Percentiles rank a stretch among this genome's conserved stretches.
These are phyloP conservation scores for Diarsia dahlii DNA, from an alignment of 2,888 invertebrate species.

Conservation along the genomic window DNA sequence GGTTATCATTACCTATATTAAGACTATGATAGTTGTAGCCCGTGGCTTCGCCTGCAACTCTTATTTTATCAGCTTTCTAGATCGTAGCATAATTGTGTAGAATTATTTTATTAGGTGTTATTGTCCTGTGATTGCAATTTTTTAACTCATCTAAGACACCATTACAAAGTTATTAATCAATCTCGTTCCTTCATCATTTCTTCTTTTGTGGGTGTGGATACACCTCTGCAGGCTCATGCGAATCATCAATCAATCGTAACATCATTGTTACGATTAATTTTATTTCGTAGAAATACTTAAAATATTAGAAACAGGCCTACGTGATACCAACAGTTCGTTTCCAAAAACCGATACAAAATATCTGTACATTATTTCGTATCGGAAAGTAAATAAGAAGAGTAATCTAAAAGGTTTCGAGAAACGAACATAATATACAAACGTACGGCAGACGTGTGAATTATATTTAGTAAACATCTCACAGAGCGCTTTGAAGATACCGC, in stretches of 20 bases:
- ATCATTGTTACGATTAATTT: neutral
- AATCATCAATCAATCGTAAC: too few relatives aligned
- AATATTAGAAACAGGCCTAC: conserved; percentile 3
- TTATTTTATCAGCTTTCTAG: conserved; percentile 55
- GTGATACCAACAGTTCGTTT: conserved; percentile 24
- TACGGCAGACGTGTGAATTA: conserved; percentile 50
- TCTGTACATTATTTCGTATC: conserved; percentile 17
- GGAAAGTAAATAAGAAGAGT: conserved; percentile 37
- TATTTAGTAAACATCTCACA: conserved; percentile 60
- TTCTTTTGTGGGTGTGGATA: neutral
- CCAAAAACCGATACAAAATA: conserved; percentile 21
- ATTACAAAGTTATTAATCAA: neutral
- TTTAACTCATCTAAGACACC: conserved; percentile 12
- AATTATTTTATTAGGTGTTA: conserved; percentile 28
- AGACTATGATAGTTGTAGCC: conserved; percentile 47
- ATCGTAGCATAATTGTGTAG: conserved; percentile 45
- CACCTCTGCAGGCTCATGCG: too few relatives aligned
- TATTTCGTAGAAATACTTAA: conserved; percentile 1
- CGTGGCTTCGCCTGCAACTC: conserved; percentile 49
- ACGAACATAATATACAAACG: conserved; percentile 51
- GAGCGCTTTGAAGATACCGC: conserved; percentile 66
- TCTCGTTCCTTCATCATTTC: neutral
- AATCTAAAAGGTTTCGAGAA: conserved; percentile 53
- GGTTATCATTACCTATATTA: conserved; percentile 60
- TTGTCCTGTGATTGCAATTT: conserved; percentile 14